Conservation (phyloP, 92 coral and sea anemone species). For the Phenganax subtilis region DNA sequence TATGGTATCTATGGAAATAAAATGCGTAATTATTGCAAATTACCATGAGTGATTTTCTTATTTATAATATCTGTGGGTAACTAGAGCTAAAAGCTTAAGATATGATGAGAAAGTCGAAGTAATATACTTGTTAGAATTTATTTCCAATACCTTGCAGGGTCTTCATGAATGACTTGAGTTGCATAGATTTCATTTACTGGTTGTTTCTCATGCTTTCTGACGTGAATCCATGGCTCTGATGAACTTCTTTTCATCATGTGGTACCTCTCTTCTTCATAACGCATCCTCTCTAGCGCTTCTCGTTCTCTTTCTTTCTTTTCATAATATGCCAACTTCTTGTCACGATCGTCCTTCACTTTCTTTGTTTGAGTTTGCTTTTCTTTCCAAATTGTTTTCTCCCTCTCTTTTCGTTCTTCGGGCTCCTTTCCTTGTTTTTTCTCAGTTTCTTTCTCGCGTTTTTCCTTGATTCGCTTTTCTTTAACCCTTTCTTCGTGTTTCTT, state of each 20-base stretch:
- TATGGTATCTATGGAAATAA: constrained; percentile 3
- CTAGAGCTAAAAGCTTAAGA: too few relatives aligned
- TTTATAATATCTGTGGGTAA: too few relatives aligned
- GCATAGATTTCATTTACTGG: constrained; percentile 5
- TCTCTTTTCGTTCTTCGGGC: background rate
- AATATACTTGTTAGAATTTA: too few relatives aligned
- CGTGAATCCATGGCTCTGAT: constrained; percentile 27
- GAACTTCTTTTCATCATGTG: constrained; percentile 33
- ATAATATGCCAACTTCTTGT: constrained; percentile 23
- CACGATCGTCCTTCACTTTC: constrained; percentile 6
- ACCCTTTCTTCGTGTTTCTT: constrained; percentile 5
- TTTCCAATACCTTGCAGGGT: background rate
- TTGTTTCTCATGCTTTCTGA: constrained; percentile 21
- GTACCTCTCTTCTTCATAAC: constrained; percentile 32
- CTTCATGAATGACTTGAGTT: constrained; percentile 31
- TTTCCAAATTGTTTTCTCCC: background rate
- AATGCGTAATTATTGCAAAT: background rate
- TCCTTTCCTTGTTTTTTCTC: constrained; percentile 2
- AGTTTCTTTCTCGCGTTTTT: background rate
- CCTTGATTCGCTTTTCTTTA: constrained; percentile 14
- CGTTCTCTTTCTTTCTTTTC: constrained; percentile 31
- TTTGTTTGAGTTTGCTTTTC: constrained; percentile 23
- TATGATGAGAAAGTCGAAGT: too few relatives aligned
- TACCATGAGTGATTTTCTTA: too few relatives aligned
- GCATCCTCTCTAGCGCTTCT: constrained; percentile 14